phyloP scores from a whole-genome alignment of 1,140 invertebrate genomes.

The Drosophila navojoa region DNA sequence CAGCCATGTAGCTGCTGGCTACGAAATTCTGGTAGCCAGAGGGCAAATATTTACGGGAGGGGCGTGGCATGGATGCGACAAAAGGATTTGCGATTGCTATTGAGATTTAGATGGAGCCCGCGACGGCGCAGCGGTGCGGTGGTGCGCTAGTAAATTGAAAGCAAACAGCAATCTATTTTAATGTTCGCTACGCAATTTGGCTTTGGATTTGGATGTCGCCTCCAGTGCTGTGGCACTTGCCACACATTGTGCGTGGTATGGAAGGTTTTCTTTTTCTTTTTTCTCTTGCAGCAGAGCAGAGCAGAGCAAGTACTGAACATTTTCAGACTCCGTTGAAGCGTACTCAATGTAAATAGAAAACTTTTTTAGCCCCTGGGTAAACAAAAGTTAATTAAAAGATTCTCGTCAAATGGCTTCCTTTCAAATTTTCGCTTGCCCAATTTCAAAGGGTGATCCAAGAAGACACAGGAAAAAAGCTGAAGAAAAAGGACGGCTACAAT shows the following conservation, averaged over 20 bases:
- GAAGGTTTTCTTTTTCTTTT: slow-evolving; percentile 5
- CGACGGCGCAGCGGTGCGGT: slow-evolving; percentile 41
- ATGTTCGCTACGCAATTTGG: slow-evolving; percentile 42
- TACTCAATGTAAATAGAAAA: slow-evolving; percentile 48
- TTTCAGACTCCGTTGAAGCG: slow-evolving; percentile 16
- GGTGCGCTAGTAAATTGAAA: slow-evolving; percentile 68
- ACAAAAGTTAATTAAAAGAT: slow-evolving; percentile 80
- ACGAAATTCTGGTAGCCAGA: slow-evolving; percentile 61
- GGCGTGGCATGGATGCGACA: slow-evolving; percentile 11
- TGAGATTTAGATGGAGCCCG: slow-evolving; percentile 21
- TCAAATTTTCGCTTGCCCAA: slow-evolving; percentile 1
- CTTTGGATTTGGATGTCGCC: slow-evolving; percentile 24
- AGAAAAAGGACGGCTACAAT: slow-evolving; percentile 17
- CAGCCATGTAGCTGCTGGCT: slow-evolving; percentile 42
- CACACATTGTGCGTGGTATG: background rate
- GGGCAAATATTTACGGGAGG: slow-evolving; percentile 66
- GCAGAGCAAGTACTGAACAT: slow-evolving; percentile 8
- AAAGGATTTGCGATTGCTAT: slow-evolving; percentile 21
- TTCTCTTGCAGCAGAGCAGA: no score
- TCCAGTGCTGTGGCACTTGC: slow-evolving; percentile 6
- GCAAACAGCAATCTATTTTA: slow-evolving; percentile 76
- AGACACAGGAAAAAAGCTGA: background rate
- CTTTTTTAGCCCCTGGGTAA: slow-evolving; percentile 57
- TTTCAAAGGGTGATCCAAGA: slow-evolving; percentile 4
- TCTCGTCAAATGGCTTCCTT: slow-evolving; percentile 17